Evolutionary conservation across 2,113 vertebrate genomes (phyloP).

Genomic region (Dasyurus viverrinus): DNA sequence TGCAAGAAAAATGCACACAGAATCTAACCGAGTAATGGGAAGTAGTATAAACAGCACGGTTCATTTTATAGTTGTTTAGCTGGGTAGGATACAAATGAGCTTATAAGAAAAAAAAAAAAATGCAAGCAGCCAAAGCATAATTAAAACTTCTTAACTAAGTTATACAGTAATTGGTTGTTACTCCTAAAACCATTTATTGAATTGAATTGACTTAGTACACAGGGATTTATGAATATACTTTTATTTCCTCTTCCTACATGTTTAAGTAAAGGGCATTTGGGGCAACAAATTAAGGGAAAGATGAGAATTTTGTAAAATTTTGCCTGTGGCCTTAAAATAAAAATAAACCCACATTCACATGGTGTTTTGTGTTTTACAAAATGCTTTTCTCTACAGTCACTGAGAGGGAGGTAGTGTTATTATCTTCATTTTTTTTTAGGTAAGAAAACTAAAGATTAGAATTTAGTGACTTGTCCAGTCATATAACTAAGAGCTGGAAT

Average conservation of each 20-base stretch:
- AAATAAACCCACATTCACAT: background rate
- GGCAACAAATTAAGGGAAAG: background rate
- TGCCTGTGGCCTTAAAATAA: background rate
- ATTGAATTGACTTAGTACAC: background rate
- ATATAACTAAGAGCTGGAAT: background rate
- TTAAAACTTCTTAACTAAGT: background rate
- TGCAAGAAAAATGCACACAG: background rate
- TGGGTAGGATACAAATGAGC: background rate
- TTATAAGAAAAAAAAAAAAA: background rate
- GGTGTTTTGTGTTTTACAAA: background rate
- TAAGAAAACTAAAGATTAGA: background rate
- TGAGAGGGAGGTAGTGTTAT: background rate
- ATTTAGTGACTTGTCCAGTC: background rate
- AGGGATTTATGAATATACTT: background rate
- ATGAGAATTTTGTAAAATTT: background rate
- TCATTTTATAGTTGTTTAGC: background rate
- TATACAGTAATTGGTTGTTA: background rate
- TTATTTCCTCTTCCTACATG: background rate
- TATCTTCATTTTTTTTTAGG: background rate
- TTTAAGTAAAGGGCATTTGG: background rate
- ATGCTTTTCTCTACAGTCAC: background rate
- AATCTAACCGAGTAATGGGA: background rate
- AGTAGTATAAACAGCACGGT: background rate
- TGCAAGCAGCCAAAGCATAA: background rate
- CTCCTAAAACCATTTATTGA: background rate